Percentiles rank a stretch among this genome's conserved stretches.
Conservation (phyloP, 2,113 vertebrate genomes). For the Catagonus wagneri region DNA sequence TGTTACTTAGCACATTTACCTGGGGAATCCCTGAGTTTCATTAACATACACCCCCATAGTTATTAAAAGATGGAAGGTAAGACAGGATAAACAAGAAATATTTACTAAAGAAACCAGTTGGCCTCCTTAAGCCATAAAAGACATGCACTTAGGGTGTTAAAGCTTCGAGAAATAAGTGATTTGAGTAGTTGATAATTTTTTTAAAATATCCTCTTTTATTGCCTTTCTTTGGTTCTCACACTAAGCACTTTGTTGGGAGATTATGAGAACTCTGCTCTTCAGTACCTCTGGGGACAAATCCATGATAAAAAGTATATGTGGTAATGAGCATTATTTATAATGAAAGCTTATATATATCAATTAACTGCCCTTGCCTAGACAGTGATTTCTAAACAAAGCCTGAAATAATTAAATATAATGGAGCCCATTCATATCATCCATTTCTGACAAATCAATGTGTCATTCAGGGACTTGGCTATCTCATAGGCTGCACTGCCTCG, state of each 20-base stretch:
- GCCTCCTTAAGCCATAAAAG: neutral
- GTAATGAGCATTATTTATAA: conserved; percentile 12
- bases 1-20: neutral
- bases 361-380: conserved; percentile 1
- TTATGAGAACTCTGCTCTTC: neutral
- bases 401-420: neutral
- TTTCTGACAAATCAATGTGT: conserved; percentile 48
- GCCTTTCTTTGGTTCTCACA: neutral
- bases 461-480: neutral
- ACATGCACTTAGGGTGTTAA: neutral
- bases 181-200: neutral
- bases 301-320: neutral
- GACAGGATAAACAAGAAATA: neutral
- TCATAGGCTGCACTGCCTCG: neutral
- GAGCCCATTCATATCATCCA: neutral
- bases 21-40: neutral
- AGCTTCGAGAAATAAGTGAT: neutral
- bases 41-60: neutral
- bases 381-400: conserved; percentile 55
- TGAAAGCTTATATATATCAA: neutral
- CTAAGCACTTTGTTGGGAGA: neutral
- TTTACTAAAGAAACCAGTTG: neutral
- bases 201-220: neutral
- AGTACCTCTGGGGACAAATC: neutral
- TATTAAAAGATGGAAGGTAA: conserved; percentile 18